A percentile compares a stretch with the other conserved stretches of the same genome.
Evolutionary conservation across 23 tunicate species (phyloP).

Genomic region (Trididemnum clinides): DNA sequence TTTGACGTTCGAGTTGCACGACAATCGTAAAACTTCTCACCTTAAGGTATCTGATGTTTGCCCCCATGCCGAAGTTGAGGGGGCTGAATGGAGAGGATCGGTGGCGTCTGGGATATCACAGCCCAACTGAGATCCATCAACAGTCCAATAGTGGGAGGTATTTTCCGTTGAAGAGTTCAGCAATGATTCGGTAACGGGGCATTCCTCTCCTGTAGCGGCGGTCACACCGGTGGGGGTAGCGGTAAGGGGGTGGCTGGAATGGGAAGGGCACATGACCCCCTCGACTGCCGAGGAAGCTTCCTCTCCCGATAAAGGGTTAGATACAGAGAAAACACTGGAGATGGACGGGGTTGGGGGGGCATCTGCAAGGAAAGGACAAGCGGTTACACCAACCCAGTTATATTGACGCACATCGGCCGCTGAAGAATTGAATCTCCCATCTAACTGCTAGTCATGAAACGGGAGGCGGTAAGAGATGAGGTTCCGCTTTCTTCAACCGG

Average conservation of each 20-base stretch:
- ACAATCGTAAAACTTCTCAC: too few species aligned
- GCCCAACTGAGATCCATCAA: conserved; percentile 36
- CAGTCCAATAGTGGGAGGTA: conserved; percentile 23
- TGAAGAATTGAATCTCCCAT: too few species aligned
- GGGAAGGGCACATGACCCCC: conserved; percentile 45
- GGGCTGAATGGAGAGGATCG: background rate
- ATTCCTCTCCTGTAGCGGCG: conserved; percentile 1
- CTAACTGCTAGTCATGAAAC: too few species aligned
- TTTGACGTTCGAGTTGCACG: too few species aligned
- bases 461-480: too few species aligned
- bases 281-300: background rate
- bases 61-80: conserved; percentile 14
- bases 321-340: conserved; percentile 35
- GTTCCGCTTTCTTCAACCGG: too few species aligned
- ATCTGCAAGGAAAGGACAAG: too few species aligned
- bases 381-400: too few species aligned
- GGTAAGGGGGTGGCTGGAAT: conserved; percentile 75
- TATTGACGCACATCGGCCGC: too few species aligned
- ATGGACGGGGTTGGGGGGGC: background rate
- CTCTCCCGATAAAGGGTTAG: conserved; percentile 31
- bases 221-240: conserved; percentile 54
- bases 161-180: background rate
- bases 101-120: conserved; percentile 37
- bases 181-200: background rate
- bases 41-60: background rate